These are phyloP conservation scores for Drosophila nebulosa DNA, from an alignment of 1,140 invertebrate genomes.

Conservation along the genomic window DNA sequence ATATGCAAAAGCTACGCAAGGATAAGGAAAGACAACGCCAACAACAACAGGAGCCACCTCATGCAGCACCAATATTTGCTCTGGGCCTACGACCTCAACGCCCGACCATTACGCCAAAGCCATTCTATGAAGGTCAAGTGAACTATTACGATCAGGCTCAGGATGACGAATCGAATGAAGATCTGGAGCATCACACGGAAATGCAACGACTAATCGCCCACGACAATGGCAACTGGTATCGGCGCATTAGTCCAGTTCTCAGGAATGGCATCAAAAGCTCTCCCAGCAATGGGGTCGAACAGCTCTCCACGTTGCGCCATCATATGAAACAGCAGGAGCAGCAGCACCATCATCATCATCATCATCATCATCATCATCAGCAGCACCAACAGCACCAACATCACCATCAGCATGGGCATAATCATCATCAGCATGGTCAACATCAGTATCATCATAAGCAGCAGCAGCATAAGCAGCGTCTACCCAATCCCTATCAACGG, in stretches of 20 bases:
- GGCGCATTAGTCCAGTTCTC: conserved; percentile 63
- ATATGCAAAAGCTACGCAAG: conserved; percentile 41
- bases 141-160: conserved; percentile 61
- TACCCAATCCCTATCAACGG: conserved; percentile 48
- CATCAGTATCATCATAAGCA: conserved; percentile 2
- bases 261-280: conserved; percentile 54
- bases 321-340: conserved; percentile 12
- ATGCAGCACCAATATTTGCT: conserved; percentile 53
- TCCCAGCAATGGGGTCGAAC: neutral
- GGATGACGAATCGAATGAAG: conserved; percentile 7
- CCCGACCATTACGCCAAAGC: conserved; percentile 21
- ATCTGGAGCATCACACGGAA: conserved; percentile 32
- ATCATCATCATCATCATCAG: conserved; percentile 22
- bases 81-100: conserved; percentile 36
- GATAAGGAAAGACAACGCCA: conserved; percentile 2
- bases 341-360: conserved; percentile 11
- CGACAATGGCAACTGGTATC: conserved; percentile 67
- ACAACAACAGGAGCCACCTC: neutral
- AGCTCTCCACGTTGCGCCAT: conserved; percentile 2
- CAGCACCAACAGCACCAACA: conserved; percentile 22
- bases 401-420: conserved; percentile 23
- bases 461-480: conserved; percentile 23
- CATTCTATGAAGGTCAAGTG: conserved; percentile 72
- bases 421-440: conserved; percentile 22
- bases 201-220: conserved; percentile 63